Percentiles rank a stretch among this genome's conserved stretches.
phyloP scores from a whole-genome alignment of 2,888 invertebrate species.

The Thereva nobilitata region DNA sequence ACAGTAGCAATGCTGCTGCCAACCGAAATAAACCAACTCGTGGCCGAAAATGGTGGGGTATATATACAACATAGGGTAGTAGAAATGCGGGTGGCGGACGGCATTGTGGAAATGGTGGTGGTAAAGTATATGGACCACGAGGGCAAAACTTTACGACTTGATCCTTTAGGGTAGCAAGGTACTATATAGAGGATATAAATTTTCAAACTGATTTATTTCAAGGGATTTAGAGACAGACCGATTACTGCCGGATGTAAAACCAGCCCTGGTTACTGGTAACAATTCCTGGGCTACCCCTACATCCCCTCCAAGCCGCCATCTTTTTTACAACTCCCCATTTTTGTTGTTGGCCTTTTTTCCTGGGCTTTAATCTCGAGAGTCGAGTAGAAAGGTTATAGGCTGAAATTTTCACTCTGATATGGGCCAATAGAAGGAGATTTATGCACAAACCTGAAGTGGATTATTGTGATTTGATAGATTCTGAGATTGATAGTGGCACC shows the following conservation, averaged over 20 bases:
- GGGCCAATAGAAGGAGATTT: background rate
- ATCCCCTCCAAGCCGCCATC: no score
- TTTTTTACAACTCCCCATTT: background rate
- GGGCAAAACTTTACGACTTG: constrained; percentile 34
- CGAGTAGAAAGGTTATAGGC: constrained; percentile 9
- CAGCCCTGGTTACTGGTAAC: constrained; percentile 16
- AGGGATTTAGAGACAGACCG: constrained; percentile 32
- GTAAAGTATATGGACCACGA: constrained; percentile 1
- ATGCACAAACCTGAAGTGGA: background rate
- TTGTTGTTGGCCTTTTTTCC: constrained; percentile 11
- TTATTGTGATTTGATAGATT: constrained; percentile 21
- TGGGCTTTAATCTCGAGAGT: constrained; percentile 7
- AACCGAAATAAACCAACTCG: background rate
- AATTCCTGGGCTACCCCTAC: constrained; percentile 1
- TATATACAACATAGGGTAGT: background rate
- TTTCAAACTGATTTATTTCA: constrained; percentile 41
- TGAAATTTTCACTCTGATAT: constrained; percentile 24
- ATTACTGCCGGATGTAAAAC: constrained; percentile 35
- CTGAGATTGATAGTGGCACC: constrained; percentile 19
- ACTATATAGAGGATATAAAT: constrained; percentile 37
- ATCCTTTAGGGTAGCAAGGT: constrained; percentile 21
- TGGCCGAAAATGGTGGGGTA: background rate
- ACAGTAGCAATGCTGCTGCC: background rate
- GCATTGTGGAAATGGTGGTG: constrained; percentile 1
- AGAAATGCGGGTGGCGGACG: constrained; percentile 1